phyloP scores from a whole-genome alignment of 2,113 vertebrate species.

The Tragelaphus buxtoni region DNA sequence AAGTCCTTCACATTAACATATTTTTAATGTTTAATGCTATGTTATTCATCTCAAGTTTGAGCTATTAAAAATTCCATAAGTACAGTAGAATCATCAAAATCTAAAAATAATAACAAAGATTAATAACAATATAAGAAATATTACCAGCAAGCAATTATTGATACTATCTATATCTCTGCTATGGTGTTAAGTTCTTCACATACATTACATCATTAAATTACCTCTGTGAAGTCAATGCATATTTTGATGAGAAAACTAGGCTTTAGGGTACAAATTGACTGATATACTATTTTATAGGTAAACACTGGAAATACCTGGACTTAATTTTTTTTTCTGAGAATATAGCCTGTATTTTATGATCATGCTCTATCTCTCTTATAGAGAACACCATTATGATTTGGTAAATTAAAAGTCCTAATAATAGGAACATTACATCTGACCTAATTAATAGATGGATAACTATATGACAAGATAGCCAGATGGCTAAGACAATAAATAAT shows the following conservation, averaged over 20 bases:
- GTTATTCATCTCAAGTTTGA: neutral
- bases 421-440: neutral
- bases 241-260: neutral
- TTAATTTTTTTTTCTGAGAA: neutral
- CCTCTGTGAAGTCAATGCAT: neutral
- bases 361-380: neutral
- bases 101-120: neutral
- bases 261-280: neutral
- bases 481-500: neutral
- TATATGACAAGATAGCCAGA: neutral
- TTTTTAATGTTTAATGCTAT: neutral
- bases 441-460: neutral
- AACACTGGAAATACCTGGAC: neutral
- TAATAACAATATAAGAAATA: neutral
- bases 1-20: neutral
- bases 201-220: neutral
- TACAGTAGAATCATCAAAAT: neutral
- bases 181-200: neutral
- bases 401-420: neutral
- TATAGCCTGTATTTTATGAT: neutral
- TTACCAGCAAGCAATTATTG: neutral
- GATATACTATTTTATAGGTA: neutral
- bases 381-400: neutral
- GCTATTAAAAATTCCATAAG: neutral
- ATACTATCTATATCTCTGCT: neutral